phyloP scores from a whole-genome alignment of 1,140 invertebrate species.

The Schlechtendalia chinensis region DNA sequence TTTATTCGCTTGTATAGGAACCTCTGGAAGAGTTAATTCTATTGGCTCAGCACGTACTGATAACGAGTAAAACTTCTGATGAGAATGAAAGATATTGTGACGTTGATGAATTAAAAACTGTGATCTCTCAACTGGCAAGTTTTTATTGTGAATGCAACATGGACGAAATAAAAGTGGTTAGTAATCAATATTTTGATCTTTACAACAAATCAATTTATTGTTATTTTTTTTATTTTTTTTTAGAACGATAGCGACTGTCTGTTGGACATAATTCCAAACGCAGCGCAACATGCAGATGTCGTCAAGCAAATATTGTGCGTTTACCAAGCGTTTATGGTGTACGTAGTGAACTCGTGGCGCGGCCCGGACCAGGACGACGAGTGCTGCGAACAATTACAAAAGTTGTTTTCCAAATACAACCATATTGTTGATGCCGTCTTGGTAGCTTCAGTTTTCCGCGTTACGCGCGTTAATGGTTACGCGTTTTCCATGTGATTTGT shows the following conservation, averaged over 20 bases:
- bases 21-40: slow-evolving; percentile 30
- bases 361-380: background rate
- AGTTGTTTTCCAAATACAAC: slow-evolving; percentile 42
- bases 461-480: too few relatives aligned
- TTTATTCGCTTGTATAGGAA: slow-evolving; percentile 7
- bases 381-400: slow-evolving; percentile 34
- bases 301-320: slow-evolving; percentile 23
- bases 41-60: slow-evolving; percentile 15
- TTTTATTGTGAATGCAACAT: slow-evolving; percentile 40
- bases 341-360: slow-evolving; percentile 23
- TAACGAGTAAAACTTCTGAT: background rate
- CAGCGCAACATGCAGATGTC: background rate
- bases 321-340: slow-evolving; percentile 31
- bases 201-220: too few relatives aligned
- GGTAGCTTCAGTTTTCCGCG: background rate
- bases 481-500: too few relatives aligned
- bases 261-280: slow-evolving; percentile 16
- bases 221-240: background rate
- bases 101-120: slow-evolving; percentile 10
- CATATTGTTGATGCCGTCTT: slow-evolving; percentile 29
- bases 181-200: background rate
- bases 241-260: slow-evolving; percentile 18
- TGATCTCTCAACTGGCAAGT: background rate
- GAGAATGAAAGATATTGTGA: background rate
- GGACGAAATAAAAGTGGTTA: slow-evolving; percentile 44